Evolutionary conservation across 2,888 invertebrate genomes (phyloP).

Genomic region (Fabriciana adippe): DNA sequence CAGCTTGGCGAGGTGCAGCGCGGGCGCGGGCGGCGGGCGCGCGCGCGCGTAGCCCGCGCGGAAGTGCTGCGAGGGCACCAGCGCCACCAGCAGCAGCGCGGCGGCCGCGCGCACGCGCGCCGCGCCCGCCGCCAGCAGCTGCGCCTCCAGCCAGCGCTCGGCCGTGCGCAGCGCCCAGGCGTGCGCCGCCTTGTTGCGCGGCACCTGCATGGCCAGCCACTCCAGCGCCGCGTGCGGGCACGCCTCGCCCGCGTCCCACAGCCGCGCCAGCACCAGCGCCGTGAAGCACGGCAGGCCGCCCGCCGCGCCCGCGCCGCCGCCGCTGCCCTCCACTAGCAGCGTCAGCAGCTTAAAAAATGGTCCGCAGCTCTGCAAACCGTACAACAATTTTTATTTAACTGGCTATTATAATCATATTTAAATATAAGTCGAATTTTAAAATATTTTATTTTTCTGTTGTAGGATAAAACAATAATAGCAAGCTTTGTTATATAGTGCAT

Average conservation of each 20-base stretch:
- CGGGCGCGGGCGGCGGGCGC: slow-evolving; percentile 75
- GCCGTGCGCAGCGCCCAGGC: slow-evolving; percentile 96
- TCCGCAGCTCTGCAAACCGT: slow-evolving; percentile 85
- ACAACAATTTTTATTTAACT: not conserved
- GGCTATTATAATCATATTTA: not conserved
- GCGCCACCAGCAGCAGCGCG: slow-evolving; percentile 92
- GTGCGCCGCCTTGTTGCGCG: slow-evolving; percentile 94
- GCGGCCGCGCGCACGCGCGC: slow-evolving; percentile 93
- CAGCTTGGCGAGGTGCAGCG: slow-evolving; percentile 66
- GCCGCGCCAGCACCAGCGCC: slow-evolving; percentile 91
- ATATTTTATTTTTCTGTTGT: too few species aligned
- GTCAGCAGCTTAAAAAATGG: slow-evolving; percentile 96
- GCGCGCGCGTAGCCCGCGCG: slow-evolving; percentile 91
- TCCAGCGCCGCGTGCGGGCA: slow-evolving; percentile 96
- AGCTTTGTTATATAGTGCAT: too few species aligned
- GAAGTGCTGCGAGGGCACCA: slow-evolving; percentile 95
- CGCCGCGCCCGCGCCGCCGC: slow-evolving; percentile 85
- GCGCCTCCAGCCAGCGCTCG: slow-evolving; percentile 95
- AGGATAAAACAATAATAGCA: too few species aligned
- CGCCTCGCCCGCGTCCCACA: slow-evolving; percentile 95
- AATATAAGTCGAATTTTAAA: too few species aligned
- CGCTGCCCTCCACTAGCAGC: slow-evolving; percentile 91
- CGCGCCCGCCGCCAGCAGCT: slow-evolving; percentile 91
- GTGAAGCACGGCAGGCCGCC: slow-evolving; percentile 95
- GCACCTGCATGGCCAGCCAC: slow-evolving; percentile 93